phyloP scores from a whole-genome alignment of 2,797 vertebrate species.

The Netta rufina region DNA sequence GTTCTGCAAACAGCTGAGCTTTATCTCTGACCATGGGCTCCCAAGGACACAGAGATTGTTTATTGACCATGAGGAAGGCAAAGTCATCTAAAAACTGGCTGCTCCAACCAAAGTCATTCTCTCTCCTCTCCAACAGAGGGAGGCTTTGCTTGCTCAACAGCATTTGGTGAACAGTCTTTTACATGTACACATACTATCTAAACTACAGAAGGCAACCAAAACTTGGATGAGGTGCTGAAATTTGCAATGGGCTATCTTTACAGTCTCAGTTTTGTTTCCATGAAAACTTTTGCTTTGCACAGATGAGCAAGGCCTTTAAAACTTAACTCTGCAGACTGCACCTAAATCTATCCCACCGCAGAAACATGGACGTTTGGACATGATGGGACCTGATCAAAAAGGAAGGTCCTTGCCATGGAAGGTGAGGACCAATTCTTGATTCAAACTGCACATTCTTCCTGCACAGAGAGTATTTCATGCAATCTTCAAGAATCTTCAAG shows the following conservation, averaged over 20 bases:
- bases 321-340: background rate
- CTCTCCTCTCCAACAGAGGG: background rate
- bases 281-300: background rate
- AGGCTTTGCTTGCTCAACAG: background rate
- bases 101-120: background rate
- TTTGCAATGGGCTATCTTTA: background rate
- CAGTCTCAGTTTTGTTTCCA: background rate
- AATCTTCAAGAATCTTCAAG: background rate
- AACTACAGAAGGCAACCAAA: background rate
- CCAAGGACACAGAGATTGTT: rapidly evolving
- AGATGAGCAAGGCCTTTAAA: background rate
- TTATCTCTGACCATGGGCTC: background rate
- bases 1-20: background rate
- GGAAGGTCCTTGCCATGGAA: background rate
- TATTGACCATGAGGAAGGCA: background rate
- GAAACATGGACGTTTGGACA: background rate
- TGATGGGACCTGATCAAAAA: background rate
- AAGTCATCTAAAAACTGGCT: background rate
- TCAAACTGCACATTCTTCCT: background rate
- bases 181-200: background rate
- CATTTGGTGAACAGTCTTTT: background rate
- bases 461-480: background rate
- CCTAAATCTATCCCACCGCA: background rate
- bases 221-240: background rate
- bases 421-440: background rate